phyloP scores from a whole-genome alignment of 2,113 vertebrate species.

The Nothoprocta perdicaria region DNA sequence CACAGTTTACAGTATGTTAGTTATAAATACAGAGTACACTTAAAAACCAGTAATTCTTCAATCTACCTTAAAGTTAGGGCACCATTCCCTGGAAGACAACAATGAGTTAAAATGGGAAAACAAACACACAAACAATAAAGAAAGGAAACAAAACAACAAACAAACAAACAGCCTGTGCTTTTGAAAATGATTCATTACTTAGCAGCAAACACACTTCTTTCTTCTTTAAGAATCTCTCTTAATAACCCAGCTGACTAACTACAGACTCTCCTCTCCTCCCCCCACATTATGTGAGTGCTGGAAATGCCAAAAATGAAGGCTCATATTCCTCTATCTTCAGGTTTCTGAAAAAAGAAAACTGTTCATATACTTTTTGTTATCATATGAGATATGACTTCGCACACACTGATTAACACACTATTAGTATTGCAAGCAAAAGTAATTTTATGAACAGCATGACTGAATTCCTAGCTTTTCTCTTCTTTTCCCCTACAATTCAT shows the following conservation, averaged over 20 bases:
- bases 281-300: background rate
- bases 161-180: background rate
- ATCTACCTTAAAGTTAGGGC: background rate
- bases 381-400: background rate
- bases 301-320: background rate
- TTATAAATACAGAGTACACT: background rate
- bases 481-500: background rate
- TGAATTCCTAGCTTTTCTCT: background rate
- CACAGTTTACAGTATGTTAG: background rate
- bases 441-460: background rate
- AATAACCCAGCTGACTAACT: background rate
- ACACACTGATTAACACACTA: background rate
- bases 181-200: background rate
- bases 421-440: background rate
- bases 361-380: background rate
- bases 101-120: background rate
- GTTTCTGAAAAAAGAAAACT: conserved; percentile 42
- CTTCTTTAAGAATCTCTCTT: background rate
- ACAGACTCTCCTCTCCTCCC: background rate
- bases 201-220: background rate
- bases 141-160: background rate
- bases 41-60: background rate
- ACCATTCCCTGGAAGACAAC: background rate
- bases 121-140: background rate
- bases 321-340: background rate